Base-by-base conservation (phyloP, 2,797 vertebrate genomes). In the Coluber constrictor region DNA sequence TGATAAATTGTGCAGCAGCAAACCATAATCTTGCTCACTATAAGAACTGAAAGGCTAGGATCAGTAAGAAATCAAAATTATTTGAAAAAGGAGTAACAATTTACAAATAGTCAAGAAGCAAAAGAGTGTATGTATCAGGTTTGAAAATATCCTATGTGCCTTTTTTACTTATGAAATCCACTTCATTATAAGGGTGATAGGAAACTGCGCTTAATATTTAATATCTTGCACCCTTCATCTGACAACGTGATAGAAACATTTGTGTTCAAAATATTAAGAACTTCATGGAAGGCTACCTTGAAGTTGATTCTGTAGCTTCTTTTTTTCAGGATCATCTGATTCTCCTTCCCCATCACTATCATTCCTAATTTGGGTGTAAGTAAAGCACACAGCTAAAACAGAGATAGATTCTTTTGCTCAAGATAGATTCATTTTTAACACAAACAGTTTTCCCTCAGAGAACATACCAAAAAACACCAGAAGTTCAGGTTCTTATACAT, bases 241-340 rank as follows among this genome's bases (percentile, higher is more conserved):
- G 55, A 70, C 29, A 63, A n/a, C 32, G 16, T 61, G 47, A 88
- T 27, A 20, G 29, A 83, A 61, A 43, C 29, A 8, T 8, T 88
- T 88, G 70, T 55, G 47, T 88, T 56, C 90, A 92, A 0, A 23
- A 86, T 23, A 94, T 94, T 92, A 93, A 95, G 96, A 61, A 11
- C 9, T 92, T 94, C 93, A 93, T 96, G 94, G 83, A 96, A 93
- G 95, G 91, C 96, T 96, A 98, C 99, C 99, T 98, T 98, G 99
- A 95, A 99, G 98, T 93, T 99, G 99, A 97, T 98, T 99, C 97
- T 99, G 99, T 92, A 99, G 98, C 95, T 99, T 99, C 98, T 99
- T 99, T 97, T 99, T 99, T 96, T 99, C 99, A 92, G 99, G 98
- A 95, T 99, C 97, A 89, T 99, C 99, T 83, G 98, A 98, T 95